Conservation (phyloP, 2,113 vertebrate species). For the Etia nguti region DNA sequence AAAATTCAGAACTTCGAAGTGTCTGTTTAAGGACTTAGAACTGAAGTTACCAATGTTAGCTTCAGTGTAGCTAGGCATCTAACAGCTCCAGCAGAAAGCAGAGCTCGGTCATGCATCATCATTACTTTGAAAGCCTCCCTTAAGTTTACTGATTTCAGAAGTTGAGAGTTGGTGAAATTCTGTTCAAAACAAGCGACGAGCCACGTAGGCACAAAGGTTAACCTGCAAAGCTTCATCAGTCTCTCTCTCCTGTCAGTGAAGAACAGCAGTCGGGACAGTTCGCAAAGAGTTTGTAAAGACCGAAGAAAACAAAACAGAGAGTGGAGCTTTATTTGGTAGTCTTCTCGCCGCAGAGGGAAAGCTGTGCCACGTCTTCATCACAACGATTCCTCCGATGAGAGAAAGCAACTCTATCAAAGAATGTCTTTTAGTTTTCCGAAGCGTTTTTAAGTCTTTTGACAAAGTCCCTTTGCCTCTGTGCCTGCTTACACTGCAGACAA, state of each 20-base stretch:
- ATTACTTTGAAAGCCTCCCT: slow-evolving; percentile 18
- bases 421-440: neutral
- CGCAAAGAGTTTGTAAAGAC: neutral
- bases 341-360: slow-evolving; percentile 23
- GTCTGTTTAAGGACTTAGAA: slow-evolving; percentile 1
- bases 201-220: slow-evolving; percentile 64
- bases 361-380: slow-evolving; percentile 10
- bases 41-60: slow-evolving; percentile 14
- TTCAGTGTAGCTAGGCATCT: slow-evolving; percentile 33
- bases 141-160: neutral
- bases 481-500: neutral
- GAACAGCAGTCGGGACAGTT: neutral
- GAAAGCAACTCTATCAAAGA: neutral
- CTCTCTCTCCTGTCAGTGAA: neutral
- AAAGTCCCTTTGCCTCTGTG: neutral
- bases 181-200: slow-evolving; percentile 36
- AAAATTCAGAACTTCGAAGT: neutral
- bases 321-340: slow-evolving; percentile 39
- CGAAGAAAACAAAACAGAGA: neutral
- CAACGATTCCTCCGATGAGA: neutral
- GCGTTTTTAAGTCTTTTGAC: slow-evolving; percentile 1
- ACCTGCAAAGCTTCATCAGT: slow-evolving; percentile 51
- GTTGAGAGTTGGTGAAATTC: slow-evolving; percentile 1
- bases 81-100: slow-evolving; percentile 24
- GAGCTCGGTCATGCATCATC: slow-evolving; percentile 36